These are phyloP conservation scores for Sinocyclocheilus maitianheensis DNA, from an alignment of 2,113 vertebrate genomes.

Conservation along the genomic window DNA sequence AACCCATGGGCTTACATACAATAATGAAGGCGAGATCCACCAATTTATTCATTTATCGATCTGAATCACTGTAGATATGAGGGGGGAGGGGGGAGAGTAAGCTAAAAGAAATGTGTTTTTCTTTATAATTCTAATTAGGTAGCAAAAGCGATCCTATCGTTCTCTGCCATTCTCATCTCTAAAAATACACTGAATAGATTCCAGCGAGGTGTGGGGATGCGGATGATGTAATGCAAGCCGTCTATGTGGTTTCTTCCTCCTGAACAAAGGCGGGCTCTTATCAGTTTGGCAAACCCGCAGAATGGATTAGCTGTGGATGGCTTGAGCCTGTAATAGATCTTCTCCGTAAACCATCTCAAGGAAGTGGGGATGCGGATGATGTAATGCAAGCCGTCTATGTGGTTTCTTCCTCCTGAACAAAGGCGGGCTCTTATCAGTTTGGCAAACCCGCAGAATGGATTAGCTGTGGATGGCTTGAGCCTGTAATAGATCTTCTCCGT, in stretches of 20 bases:
- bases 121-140: constrained; percentile 20
- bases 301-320: constrained; percentile 49
- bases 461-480: constrained; percentile 48
- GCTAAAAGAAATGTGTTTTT: not conserved
- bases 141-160: constrained; percentile 8
- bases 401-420: constrained; percentile 41
- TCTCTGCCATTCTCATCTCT: not conserved
- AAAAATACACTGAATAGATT: not conserved
- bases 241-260: constrained; percentile 36
- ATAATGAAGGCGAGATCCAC: constrained; percentile 19
- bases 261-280: constrained; percentile 49
- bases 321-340: constrained; percentile 48
- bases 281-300: constrained; percentile 43
- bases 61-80: not conserved
- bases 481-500: constrained; percentile 44
- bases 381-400: constrained; percentile 34
- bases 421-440: constrained; percentile 52
- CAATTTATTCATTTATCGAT: not conserved
- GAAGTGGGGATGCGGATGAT: constrained; percentile 42
- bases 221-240: constrained; percentile 36
- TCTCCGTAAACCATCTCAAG: constrained; percentile 48
- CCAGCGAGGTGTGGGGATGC: constrained; percentile 25
- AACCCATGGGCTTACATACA: constrained; percentile 29
- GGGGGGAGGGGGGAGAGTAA: not conserved
- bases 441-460: constrained; percentile 38